These are phyloP conservation scores for Agonopterix subpropinquella DNA, from an alignment of 2,888 invertebrate genomes.

Conservation along the genomic window DNA sequence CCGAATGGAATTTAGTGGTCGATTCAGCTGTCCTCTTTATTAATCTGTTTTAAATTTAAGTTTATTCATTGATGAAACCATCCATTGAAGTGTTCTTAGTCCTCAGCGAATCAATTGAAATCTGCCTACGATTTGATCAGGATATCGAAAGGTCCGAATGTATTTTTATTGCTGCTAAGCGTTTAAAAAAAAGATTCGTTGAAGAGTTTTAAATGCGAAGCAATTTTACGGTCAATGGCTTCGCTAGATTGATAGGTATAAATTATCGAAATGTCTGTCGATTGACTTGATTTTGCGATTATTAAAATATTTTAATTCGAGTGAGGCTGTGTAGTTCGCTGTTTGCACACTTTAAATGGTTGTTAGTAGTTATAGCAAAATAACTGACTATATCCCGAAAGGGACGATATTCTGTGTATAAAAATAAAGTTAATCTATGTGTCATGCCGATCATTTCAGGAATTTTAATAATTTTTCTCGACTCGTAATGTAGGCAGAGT, in stretches of 20 bases:
- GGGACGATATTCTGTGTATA: no score
- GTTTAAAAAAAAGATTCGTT: slow-evolving; percentile 1
- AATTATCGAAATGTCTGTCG: background rate
- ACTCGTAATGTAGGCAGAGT: no score
- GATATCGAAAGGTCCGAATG: slow-evolving; percentile 1
- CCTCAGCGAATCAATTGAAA: slow-evolving; percentile 2
- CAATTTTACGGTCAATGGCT: background rate
- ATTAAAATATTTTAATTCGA: no score
- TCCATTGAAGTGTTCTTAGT: background rate
- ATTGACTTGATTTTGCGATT: no score
- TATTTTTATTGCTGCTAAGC: slow-evolving; percentile 1
- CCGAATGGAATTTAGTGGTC: slow-evolving; percentile 37
- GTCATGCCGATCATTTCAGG: no score
- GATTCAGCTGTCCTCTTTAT: slow-evolving; percentile 29
- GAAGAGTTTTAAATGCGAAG: background rate
- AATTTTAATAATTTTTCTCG: no score
- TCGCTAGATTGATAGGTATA: background rate
- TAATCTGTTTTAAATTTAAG: slow-evolving; percentile 26
- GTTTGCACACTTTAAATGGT: no score
- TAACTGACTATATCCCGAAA: no score
- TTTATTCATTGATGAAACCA: slow-evolving; percentile 11
- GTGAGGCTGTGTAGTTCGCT: no score
- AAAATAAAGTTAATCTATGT: no score
- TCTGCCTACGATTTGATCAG: slow-evolving; percentile 2
- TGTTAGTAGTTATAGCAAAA: no score